These are phyloP conservation scores for Phalangium opilio DNA, from an alignment of 2,888 invertebrate genomes.

Conservation along the genomic window DNA sequence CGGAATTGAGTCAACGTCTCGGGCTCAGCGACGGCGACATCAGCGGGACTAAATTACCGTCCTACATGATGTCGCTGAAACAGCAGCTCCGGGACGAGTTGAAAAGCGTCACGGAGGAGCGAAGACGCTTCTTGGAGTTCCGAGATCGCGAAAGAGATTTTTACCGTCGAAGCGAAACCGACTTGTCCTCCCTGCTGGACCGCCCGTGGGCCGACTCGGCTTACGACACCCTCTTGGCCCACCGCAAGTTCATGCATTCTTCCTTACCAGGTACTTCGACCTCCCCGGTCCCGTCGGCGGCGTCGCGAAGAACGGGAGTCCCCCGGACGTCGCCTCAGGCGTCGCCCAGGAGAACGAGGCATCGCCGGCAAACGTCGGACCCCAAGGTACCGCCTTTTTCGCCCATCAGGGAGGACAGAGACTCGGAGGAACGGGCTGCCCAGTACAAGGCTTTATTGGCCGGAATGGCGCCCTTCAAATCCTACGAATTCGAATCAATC, in stretches of 20 bases:
- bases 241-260: constrained; percentile 3
- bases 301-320: constrained; percentile 12
- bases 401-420: constrained; percentile 37
- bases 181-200: constrained; percentile 17
- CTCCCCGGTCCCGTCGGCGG: background rate
- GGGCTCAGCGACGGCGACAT: constrained; percentile 3
- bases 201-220: constrained; percentile 6
- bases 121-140: constrained; percentile 11
- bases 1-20: background rate
- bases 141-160: constrained; percentile 1
- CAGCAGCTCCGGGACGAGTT: constrained; percentile 26
- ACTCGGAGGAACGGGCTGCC: constrained; percentile 32
- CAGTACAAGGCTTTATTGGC: constrained; percentile 3
- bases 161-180: constrained; percentile 7
- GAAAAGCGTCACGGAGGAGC: constrained; percentile 22
- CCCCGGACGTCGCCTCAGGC: constrained; percentile 28
- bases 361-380: constrained; percentile 40
- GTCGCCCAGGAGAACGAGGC: constrained; percentile 29
- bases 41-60: constrained; percentile 20
- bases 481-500: constrained; percentile 34
- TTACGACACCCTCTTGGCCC: constrained; percentile 3
- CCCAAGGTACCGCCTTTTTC: constrained; percentile 39
- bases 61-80: constrained; percentile 25
- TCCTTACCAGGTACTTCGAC: background rate
- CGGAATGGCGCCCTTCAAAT: constrained; percentile 29